A percentile compares a stretch with the other conserved stretches of the same genome.
Conservation (phyloP, 2,797 vertebrate genomes). For the Crocidura indochinensis region DNA sequence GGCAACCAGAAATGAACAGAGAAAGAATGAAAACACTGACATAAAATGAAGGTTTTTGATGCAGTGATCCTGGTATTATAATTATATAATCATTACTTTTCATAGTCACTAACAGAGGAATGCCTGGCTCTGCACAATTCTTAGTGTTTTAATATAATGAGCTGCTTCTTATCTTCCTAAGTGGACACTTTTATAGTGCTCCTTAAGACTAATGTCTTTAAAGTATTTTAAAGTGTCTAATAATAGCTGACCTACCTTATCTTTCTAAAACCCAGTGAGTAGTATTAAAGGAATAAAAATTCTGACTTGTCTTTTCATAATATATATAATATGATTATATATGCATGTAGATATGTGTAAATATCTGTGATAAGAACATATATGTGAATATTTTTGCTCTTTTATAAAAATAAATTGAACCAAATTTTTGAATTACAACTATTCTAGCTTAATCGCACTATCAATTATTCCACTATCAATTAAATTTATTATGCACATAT, state of each 20-base stretch:
- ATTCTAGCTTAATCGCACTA: background rate
- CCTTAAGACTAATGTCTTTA: constrained; percentile 81
- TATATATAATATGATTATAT: background rate
- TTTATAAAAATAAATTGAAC: constrained; percentile 32
- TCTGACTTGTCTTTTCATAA: constrained; percentile 20
- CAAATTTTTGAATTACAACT: background rate
- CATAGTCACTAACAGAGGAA: constrained; percentile 86
- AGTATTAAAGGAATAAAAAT: constrained; percentile 73
- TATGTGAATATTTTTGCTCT: constrained; percentile 21
- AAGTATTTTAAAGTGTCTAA: constrained; percentile 81
- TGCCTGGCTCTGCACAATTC: constrained; percentile 82
- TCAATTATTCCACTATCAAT: background rate
- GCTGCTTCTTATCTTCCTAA: constrained; percentile 84
- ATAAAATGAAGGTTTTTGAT: constrained; percentile 87
- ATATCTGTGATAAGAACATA: background rate
- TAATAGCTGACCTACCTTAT: constrained; percentile 75
- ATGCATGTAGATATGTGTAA: background rate
- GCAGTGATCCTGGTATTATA: constrained; percentile 78
- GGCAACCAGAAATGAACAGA: constrained; percentile 83
- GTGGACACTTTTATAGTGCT: constrained; percentile 80
- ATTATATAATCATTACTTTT: constrained; percentile 86
- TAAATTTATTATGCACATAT: background rate
- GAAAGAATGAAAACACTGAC: constrained; percentile 87
- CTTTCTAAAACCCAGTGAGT: constrained; percentile 77
- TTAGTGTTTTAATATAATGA: constrained; percentile 84